Conservation (phyloP, 2,113 vertebrate species). For the Ascaphus truei region DNA sequence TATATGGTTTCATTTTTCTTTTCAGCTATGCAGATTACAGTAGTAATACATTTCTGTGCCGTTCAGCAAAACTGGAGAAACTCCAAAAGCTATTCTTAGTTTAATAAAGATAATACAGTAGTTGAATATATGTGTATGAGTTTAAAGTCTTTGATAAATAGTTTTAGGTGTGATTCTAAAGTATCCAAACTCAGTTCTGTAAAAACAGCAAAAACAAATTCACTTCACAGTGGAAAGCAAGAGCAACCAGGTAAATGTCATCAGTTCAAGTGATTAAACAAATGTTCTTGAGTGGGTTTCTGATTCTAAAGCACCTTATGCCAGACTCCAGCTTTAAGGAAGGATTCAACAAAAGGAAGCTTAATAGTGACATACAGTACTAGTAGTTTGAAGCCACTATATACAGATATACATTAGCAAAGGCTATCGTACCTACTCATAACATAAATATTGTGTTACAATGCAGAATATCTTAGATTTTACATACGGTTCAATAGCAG, state of each 20-base stretch:
- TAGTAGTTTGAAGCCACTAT: not conserved
- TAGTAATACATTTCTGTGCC: constrained; percentile 16
- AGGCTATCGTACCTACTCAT: too few species aligned
- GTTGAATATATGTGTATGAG: constrained; percentile 16
- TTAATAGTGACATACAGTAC: not conserved
- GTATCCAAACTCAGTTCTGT: constrained; percentile 8
- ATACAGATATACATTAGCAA: not conserved
- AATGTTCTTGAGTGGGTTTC: not conserved
- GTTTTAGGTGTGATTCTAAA: not conserved
- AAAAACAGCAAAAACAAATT: constrained; percentile 10
- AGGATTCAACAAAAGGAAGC: not conserved
- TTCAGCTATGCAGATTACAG: constrained; percentile 11
- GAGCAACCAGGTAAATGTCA: not conserved
- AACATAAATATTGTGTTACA: too few species aligned
- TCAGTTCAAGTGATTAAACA: not conserved
- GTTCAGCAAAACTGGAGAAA: constrained; percentile 12
- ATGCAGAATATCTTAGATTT: too few species aligned
- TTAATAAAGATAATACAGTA: not conserved
- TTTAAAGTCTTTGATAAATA: constrained; percentile 26
- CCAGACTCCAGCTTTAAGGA: not conserved
- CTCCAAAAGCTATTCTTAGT: not conserved
- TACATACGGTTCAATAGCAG: too few species aligned
- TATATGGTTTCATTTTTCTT: constrained; percentile 9
- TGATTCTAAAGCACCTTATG: not conserved
- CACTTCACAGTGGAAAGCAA: not conserved